Conservation (phyloP, 2,113 vertebrate genomes). For the Callipepla californica region DNA sequence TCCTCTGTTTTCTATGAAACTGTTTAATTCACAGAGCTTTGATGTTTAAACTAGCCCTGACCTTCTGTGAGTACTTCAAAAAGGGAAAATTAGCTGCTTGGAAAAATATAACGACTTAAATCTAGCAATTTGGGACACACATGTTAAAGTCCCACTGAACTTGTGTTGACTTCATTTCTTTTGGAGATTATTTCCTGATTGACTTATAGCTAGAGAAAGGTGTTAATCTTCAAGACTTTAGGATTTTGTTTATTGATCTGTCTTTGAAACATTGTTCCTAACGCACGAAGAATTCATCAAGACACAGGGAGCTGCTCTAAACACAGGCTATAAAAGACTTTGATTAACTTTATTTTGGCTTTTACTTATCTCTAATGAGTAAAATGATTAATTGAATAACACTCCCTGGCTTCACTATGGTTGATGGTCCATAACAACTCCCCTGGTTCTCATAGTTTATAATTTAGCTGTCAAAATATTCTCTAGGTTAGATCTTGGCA, state of each 20-base stretch:
- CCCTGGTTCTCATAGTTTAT: constrained; percentile 66
- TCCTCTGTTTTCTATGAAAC: constrained; percentile 81
- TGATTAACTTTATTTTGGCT: constrained; percentile 66
- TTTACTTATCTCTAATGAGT: constrained; percentile 58
- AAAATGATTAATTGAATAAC: constrained; percentile 64
- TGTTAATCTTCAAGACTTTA: constrained; percentile 68
- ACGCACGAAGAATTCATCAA: constrained; percentile 51
- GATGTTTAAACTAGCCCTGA: constrained; percentile 88
- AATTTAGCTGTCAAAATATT: constrained; percentile 73
- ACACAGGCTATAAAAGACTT: constrained; percentile 41
- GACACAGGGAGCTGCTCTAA: constrained; percentile 36
- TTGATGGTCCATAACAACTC: constrained; percentile 66
- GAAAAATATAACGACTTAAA: constrained; percentile 82
- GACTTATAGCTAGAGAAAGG: constrained; percentile 60
- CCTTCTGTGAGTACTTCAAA: constrained; percentile 82
- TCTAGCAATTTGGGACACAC: constrained; percentile 72
- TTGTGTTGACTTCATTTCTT: constrained; percentile 66
- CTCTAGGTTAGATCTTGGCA: constrained; percentile 61
- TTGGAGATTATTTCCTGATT: constrained; percentile 26
- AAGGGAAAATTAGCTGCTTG: constrained; percentile 87
- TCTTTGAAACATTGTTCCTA: constrained; percentile 59
- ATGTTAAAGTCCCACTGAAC: constrained; percentile 71
- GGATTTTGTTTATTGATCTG: constrained; percentile 60
- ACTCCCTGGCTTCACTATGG: constrained; percentile 40
- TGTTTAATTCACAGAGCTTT: constrained; percentile 88